Conservation (phyloP, 2,888 invertebrate genomes). For the Physocephala rufipes region DNA sequence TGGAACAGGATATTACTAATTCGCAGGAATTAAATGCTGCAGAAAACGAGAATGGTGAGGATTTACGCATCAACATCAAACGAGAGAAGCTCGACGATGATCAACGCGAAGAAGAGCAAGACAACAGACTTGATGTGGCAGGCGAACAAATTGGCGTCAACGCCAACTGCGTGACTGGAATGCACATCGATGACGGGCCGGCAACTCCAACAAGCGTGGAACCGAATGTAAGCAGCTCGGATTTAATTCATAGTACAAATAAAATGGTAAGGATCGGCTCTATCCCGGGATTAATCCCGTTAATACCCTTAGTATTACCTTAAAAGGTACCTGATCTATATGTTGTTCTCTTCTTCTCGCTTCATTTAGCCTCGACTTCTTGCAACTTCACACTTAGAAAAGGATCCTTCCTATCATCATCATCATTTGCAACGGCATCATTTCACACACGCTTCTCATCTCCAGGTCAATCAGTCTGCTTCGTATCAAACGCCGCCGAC, state of each 20-base stretch:
- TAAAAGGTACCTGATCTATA: neutral
- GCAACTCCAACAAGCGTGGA: constrained; percentile 60
- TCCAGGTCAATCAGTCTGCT: constrained; percentile 45
- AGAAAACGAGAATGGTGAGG: constrained; percentile 70
- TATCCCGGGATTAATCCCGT: too few species aligned
- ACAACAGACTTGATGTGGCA: constrained; percentile 77
- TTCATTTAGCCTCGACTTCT: constrained; percentile 59
- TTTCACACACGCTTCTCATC: constrained; percentile 57
- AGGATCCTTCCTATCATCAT: constrained; percentile 65
- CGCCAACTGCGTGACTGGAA: constrained; percentile 56
- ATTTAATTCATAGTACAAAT: constrained; percentile 66
- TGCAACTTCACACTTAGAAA: constrained; percentile 61
- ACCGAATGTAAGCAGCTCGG: constrained; percentile 62
- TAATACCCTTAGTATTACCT: too few species aligned
- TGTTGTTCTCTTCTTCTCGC: neutral
- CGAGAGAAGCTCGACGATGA: constrained; percentile 65
- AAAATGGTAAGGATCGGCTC: constrained; percentile 60
- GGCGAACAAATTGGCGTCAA: constrained; percentile 64
- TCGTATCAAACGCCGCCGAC: constrained; percentile 45
- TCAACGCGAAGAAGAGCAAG: constrained; percentile 71
- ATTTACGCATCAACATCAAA: constrained; percentile 69
- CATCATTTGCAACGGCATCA: constrained; percentile 62
- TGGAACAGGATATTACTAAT: constrained; percentile 73
- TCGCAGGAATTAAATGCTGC: constrained; percentile 72
- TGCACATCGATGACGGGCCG: constrained; percentile 59